Evolutionary conservation across 1,140 invertebrate genomes (phyloP).

Genomic region (Bombus fervidus): DNA sequence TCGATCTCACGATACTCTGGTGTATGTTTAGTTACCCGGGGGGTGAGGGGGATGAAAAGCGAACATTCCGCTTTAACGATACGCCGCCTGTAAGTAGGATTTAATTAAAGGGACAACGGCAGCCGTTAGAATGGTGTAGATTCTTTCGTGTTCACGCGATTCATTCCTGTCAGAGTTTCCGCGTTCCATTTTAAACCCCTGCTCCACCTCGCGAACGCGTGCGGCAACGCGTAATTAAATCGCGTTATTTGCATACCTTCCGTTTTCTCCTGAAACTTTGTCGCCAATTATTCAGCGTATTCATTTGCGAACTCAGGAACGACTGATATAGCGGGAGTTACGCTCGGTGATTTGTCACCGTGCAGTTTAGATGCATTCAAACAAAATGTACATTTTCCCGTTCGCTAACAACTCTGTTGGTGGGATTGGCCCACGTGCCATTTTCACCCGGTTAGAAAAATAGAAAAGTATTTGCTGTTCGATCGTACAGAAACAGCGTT

Average conservation of each 20-base stretch:
- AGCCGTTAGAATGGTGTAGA: conserved; percentile 4
- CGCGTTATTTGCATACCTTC: conserved; percentile 50
- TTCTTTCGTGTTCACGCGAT: conserved; percentile 16
- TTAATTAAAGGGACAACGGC: conserved; percentile 35
- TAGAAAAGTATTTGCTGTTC: not conserved
- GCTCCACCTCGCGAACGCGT: too few relatives aligned
- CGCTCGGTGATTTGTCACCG: conserved; percentile 5
- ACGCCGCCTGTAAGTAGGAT: not conserved
- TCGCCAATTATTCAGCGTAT: conserved; percentile 43
- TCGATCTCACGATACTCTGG: not conserved
- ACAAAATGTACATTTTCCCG: not conserved
- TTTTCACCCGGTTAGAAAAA: not conserved
- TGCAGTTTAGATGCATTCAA: not conserved
- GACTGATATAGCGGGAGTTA: conserved; percentile 4
- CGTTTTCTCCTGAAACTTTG: conserved; percentile 35
- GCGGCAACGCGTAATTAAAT: conserved; percentile 43
- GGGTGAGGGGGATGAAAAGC: not conserved
- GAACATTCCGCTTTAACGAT: not conserved
- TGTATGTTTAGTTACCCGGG: not conserved
- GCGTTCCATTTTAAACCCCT: conserved; percentile 16
- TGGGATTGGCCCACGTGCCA: not conserved
- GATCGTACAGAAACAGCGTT: not conserved
- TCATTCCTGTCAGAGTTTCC: conserved; percentile 5
- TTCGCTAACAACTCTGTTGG: not conserved
- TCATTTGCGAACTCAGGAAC: conserved; percentile 22